A percentile compares a stretch with the other conserved stretches of the same genome.
These are phyloP conservation scores for Hybos culiciformis DNA, from an alignment of 2,888 invertebrate species.

Conservation along the genomic window DNA sequence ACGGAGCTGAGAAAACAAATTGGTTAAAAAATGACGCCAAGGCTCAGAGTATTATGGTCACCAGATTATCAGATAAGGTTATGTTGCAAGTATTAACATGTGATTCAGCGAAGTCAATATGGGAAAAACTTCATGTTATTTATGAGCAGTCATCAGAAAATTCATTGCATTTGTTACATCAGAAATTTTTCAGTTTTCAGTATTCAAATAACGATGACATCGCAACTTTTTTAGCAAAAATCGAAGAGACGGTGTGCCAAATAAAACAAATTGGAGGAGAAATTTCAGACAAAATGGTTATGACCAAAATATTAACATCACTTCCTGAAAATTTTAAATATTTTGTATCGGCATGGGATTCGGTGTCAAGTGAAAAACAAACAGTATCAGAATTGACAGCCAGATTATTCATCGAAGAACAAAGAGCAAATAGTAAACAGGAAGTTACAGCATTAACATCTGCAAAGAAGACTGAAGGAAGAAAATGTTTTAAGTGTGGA, in stretches of 20 bases:
- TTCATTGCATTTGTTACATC: background rate
- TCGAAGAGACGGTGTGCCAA: background rate
- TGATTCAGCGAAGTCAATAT: no score
- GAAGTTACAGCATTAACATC: background rate
- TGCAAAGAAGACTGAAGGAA: background rate
- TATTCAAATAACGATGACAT: background rate
- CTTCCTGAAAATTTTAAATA: background rate
- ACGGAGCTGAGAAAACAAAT: no score
- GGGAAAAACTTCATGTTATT: no score
- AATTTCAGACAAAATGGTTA: background rate
- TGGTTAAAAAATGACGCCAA: no score
- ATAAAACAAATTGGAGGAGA: conserved; percentile 1
- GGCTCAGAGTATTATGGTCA: no score
- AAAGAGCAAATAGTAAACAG: background rate
- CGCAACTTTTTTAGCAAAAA: background rate
- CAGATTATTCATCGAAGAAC: background rate
- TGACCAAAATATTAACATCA: background rate
- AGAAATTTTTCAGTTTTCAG: background rate
- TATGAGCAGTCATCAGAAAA: background rate
- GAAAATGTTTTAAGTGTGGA: background rate
- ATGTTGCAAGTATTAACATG: no score
- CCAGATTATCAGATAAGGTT: no score
- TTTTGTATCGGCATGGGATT: no score
- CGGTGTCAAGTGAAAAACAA: background rate
- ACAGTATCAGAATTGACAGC: background rate